Base-by-base conservation (phyloP, 2,113 vertebrate species). In the Oncorhynchus tshawytscha region DNA sequence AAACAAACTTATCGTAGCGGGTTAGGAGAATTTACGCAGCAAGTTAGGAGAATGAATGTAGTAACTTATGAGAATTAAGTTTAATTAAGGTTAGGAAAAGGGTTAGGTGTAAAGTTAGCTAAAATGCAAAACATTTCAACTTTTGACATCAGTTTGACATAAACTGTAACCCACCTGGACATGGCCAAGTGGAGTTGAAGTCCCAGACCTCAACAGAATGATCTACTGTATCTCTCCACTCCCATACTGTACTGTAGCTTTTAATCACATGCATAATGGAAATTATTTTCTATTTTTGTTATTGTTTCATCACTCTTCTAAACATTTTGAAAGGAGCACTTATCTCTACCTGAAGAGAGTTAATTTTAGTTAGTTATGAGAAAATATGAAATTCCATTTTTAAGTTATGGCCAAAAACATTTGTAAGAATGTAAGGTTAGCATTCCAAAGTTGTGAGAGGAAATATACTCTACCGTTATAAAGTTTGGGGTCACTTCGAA, bases 251-350 rank as follows among this genome's bases (percentile, higher is more conserved):
- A 70, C 62, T 49, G 2, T 66, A 67, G 22, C 4, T 73, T 60
- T 73, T 6, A 66, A 24, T 86, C 78, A 83, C 15, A 51, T 51
- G 49, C 49, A 67, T 31, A 87, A 81, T 85, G 72, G 84, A 83
- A 89, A 81, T 80, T 74, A 16, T n/a, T 8, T 76, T 57, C 11
- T 39, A 22, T 64, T 51, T 79, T 82, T 81, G 39, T 62, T 62
- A 73, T 75, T 78, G 71, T 18, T 54, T 54, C 3, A 18, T 54
- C 65, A 64, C 3, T 64, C n/a, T 64, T 64, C 25, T 64, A 25
- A 18, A 24, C 3, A 8, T 25, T 64, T 54, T 54, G 51, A 54
- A 54, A 54, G 51, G 16, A 54, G 51, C 51, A 54, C 51, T 54
- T 18, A 7, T 18, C 51, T 54, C 4, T 4, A 54, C 15, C 5